Conservation (phyloP, 2,797 vertebrate species). For the Paratrypauchen microcephalus region DNA sequence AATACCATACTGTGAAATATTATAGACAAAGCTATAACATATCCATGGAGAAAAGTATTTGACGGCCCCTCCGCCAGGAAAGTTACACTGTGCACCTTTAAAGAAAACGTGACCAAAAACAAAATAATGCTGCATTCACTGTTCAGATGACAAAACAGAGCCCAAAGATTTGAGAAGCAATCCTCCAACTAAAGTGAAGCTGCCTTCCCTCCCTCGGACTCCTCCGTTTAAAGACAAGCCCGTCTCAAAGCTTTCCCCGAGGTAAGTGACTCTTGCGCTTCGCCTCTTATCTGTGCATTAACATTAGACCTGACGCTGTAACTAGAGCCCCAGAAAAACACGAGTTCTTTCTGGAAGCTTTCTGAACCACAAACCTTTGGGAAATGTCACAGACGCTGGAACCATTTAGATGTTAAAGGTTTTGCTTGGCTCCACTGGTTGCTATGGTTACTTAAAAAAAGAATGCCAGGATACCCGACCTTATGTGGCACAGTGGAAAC, state of each 20-base stretch:
- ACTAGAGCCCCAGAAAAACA: constrained; percentile 10
- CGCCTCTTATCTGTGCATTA: constrained; percentile 3
- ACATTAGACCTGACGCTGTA: not conserved
- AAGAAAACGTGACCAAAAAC: not conserved
- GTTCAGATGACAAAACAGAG: constrained; percentile 66
- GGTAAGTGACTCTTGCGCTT: constrained; percentile 72
- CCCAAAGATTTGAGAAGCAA: constrained; percentile 76
- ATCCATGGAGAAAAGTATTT: too few species aligned
- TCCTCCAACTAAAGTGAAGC: constrained; percentile 74
- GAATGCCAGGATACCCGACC: constrained; percentile 68
- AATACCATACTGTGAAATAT: too few species aligned
- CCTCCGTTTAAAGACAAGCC: constrained; percentile 83
- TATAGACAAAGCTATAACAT: too few species aligned
- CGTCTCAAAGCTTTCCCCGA: constrained; percentile 44
- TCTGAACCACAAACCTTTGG: constrained; percentile 33
- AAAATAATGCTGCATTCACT: not conserved
- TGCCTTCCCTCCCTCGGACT: constrained; percentile 74
- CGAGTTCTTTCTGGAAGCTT: constrained; percentile 38
- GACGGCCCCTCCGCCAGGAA: too few species aligned
- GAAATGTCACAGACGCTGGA: constrained; percentile 62
- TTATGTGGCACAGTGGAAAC: constrained; percentile 69
- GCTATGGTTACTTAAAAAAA: constrained; percentile 63
- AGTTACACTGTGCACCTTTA: not conserved
- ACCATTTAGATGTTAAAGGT: constrained; percentile 48
- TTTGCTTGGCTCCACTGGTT: constrained; percentile 51